phyloP scores from a whole-genome alignment of 2,113 vertebrate species.

The Theropithecus gelada region DNA sequence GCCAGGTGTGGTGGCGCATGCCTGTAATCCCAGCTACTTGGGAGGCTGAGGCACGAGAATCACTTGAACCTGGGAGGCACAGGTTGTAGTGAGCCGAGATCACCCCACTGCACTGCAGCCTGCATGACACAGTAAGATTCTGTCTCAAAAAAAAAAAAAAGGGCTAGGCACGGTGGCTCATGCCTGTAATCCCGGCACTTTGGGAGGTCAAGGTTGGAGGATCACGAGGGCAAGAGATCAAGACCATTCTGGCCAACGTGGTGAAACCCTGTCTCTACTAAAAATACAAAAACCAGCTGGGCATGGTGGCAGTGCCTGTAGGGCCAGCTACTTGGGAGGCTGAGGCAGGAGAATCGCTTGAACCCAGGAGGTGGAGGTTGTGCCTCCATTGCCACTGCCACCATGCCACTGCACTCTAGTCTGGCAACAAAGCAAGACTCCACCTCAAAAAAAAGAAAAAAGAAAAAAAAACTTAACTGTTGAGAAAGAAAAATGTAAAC shows the following conservation, averaged over 20 bases:
- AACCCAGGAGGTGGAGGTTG: background rate
- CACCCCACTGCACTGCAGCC: background rate
- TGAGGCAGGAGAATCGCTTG: background rate
- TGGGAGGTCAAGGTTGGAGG: background rate
- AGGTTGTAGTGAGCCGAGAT: background rate
- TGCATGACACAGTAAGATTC: background rate
- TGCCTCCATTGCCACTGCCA: too few relatives aligned
- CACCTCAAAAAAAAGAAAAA: background rate
- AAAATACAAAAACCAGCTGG: background rate
- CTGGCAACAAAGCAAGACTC: background rate
- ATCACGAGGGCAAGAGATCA: background rate
- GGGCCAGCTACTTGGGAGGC: background rate
- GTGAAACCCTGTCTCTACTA: background rate
- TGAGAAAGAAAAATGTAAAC: background rate
- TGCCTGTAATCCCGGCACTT: background rate
- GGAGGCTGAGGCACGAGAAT: background rate
- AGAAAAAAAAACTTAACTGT: background rate
- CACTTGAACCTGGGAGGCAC: background rate
- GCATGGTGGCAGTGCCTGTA: background rate
- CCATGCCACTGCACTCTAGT: too few relatives aligned
- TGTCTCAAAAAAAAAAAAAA: background rate
- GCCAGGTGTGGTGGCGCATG: background rate
- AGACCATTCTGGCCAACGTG: background rate
- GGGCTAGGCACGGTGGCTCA: background rate
- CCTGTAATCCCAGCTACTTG: background rate